Conservation (phyloP, 1,140 invertebrate genomes). For the Brachionus calyciflorus region DNA sequence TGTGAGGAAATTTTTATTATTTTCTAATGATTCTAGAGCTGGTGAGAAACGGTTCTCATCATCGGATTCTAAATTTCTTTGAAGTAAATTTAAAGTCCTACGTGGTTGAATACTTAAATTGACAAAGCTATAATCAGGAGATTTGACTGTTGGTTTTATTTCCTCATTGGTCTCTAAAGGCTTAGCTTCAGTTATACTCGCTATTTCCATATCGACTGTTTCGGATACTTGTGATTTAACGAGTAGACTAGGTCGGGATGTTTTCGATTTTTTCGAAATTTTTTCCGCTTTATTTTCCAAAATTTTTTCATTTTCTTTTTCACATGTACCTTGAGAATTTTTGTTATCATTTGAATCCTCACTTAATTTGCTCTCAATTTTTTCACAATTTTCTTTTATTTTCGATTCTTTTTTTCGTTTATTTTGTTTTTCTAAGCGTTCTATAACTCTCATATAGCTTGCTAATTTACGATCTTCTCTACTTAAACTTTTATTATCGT, state of each 20-base stretch:
- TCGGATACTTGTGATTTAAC: not conserved
- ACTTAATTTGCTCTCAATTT: not conserved
- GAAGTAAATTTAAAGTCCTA: not conserved
- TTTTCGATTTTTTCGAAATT: not conserved
- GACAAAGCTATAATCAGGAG: slow-evolving; percentile 25
- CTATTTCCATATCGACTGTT: not conserved
- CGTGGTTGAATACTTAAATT: slow-evolving; percentile 17
- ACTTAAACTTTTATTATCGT: not conserved
- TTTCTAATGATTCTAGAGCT: slow-evolving; percentile 7
- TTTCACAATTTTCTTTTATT: not conserved
- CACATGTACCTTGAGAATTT: not conserved
- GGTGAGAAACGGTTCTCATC: not conserved
- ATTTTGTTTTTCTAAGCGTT: not conserved
- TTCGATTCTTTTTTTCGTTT: slow-evolving; percentile 10
- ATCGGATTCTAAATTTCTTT: not conserved
- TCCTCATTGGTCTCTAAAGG: not conserved
- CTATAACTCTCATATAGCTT: slow-evolving; percentile 18
- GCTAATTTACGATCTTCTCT: slow-evolving; percentile 6
- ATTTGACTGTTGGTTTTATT: not conserved
- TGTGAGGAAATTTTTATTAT: not conserved
- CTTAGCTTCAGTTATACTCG: not conserved
- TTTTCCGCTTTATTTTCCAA: too few species aligned
- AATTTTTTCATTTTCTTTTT: slow-evolving; percentile 8
- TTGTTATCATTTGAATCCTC: too few species aligned
- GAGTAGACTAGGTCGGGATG: not conserved